phyloP scores from a whole-genome alignment of 2,113 vertebrate genomes.

The Corythoichthys haematopterus region DNA sequence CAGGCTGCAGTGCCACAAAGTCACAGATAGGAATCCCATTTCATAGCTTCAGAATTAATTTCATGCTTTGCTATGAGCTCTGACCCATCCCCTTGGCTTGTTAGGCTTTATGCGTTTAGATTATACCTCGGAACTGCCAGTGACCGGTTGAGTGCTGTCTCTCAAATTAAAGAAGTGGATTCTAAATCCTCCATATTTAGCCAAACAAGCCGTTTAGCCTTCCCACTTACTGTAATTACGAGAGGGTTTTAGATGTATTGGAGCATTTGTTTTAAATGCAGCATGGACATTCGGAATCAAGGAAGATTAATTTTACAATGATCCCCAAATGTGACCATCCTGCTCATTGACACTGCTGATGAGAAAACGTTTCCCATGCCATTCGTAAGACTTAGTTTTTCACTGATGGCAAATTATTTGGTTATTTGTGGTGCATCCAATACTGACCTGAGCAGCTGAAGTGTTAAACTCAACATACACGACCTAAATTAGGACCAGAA shows the following conservation, averaged over 20 bases:
- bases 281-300: slow-evolving; percentile 50
- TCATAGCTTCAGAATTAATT: slow-evolving; percentile 70
- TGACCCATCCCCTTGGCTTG: slow-evolving; percentile 56
- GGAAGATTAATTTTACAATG: slow-evolving; percentile 65
- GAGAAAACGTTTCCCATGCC: slow-evolving; percentile 36
- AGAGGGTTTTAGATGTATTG: slow-evolving; percentile 59
- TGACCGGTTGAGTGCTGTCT: slow-evolving; percentile 56
- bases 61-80: slow-evolving; percentile 62
- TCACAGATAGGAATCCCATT: slow-evolving; percentile 71
- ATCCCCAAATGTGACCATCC: slow-evolving; percentile 50
- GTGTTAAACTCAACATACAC: background rate
- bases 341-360: slow-evolving; percentile 41
- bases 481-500: background rate
- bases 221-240: slow-evolving; percentile 64
- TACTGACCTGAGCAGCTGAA: slow-evolving; percentile 7
- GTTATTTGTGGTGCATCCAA: slow-evolving; percentile 18
- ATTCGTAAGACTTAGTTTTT: slow-evolving; percentile 25
- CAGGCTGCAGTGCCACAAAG: slow-evolving; percentile 36
- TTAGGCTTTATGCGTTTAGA: slow-evolving; percentile 70
- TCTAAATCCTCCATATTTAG: slow-evolving; percentile 67
- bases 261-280: slow-evolving; percentile 53
- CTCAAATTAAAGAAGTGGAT: slow-evolving; percentile 68
- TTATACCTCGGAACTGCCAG: slow-evolving; percentile 67
- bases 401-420: slow-evolving; percentile 26
- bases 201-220: slow-evolving; percentile 66